Evolutionary conservation across 2,888 invertebrate genomes (phyloP).

Genomic region (Thecocarcelia acutangulata): DNA sequence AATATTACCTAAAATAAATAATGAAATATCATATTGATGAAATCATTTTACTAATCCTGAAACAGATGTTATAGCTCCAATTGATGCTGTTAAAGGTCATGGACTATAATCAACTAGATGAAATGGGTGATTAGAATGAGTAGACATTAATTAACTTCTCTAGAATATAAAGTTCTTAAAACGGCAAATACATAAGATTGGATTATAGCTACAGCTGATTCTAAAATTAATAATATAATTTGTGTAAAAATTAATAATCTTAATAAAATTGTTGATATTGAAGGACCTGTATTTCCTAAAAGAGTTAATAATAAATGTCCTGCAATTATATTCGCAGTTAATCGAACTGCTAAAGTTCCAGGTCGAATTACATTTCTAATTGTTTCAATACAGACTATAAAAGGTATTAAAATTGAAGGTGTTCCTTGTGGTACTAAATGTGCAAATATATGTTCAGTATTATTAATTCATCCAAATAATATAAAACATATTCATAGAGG

Average conservation of each 20-base stretch:
- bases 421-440: constrained; percentile 87
- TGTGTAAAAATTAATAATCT: constrained; percentile 79
- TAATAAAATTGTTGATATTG: constrained; percentile 72
- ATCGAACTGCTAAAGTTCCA: constrained; percentile 86
- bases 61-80: constrained; percentile 84
- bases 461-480: constrained; percentile 85
- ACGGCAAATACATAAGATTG: constrained; percentile 85
- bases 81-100: constrained; percentile 85
- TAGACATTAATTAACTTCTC: constrained; percentile 84
- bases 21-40: constrained; percentile 80
- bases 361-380: constrained; percentile 88
- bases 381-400: constrained; percentile 89
- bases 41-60: constrained; percentile 85
- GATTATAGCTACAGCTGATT: constrained; percentile 83
- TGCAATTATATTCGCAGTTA: constrained; percentile 90
- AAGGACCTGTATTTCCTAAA: constrained; percentile 81
- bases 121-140: constrained; percentile 84
- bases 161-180: constrained; percentile 86
- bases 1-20: constrained; percentile 78
- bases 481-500: constrained; percentile 81
- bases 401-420: constrained; percentile 85
- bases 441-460: constrained; percentile 85
- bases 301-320: constrained; percentile 87
- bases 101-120: constrained; percentile 86
- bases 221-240: constrained; percentile 82